Base-by-base conservation (phyloP, 2,888 invertebrate genomes). In the Sarcophaga variegata region DNA sequence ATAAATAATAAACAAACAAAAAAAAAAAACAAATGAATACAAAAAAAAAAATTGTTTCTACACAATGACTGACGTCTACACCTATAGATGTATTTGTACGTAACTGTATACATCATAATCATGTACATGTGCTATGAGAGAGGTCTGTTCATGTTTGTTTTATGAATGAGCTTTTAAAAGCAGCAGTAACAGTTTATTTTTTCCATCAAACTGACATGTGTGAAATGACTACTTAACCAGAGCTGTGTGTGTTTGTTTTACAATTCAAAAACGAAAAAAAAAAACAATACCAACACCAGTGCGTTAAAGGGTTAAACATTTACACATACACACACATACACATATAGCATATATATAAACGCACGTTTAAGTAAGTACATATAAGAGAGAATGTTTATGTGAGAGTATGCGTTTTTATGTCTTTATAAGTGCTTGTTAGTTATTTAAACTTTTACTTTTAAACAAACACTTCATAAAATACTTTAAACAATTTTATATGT, bases 371-470 rank as follows among this genome's bases (percentile, higher is more conserved):
- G 22, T 10, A 14, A 71, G 37, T 71, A 22, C 22, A 22, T 22
- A 27, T 45, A 17, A 25, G 22, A 49, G 69, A 62, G 69, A 62
- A 14, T 64, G 64, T 37, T n/a, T 54, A 20, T 20, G n/a, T 27
- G 11, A n/a, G 6, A 37, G 59, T 49, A 60, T 69, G 74, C 66
- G 22, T 49, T 12, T 74, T 12, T 64, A 45, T 71, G 70, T 70
- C n/a, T 74, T 25, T 72, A 54, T 47, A 79, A 78, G 59, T 25
- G 82, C 6, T 72, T 59, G 80, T 64, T 49, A 80, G 83, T 64
- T 80, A 81, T 74, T 83, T 81, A 64, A 83, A 81, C 80, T 86
- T 86, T 86, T 49, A 74, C 86, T 79, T 79, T 83, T 67, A 69
- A 59, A 59, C 69, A 83, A 83, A 74, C 83, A 79, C 74, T 79